Evolutionary conservation across 2,113 vertebrate species (phyloP).

Genomic region (Cnemophilus loriae): DNA sequence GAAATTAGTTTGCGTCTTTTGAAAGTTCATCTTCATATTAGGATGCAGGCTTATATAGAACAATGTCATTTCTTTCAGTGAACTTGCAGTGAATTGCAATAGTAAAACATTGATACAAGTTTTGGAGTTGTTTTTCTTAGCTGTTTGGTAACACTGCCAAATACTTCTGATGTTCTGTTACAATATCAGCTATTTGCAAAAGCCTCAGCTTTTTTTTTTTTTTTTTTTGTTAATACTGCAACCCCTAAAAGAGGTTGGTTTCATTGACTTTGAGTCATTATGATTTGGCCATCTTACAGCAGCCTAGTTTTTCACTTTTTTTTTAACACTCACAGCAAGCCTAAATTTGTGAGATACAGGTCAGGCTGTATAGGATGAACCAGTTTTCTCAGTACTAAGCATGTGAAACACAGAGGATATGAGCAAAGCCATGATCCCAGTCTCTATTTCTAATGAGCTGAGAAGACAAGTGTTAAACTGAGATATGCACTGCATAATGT

Average conservation of each 20-base stretch:
- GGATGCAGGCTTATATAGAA: not conserved
- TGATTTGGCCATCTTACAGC: not conserved
- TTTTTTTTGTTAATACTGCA: not conserved
- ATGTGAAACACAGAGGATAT: not conserved
- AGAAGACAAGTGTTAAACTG: constrained; percentile 5
- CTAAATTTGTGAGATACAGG: not conserved
- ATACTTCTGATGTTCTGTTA: not conserved
- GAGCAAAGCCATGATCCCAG: not conserved
- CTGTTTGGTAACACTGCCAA: not conserved
- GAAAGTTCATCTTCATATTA: not conserved
- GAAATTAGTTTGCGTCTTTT: not conserved
- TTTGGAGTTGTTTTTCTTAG: not conserved
- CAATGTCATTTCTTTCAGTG: not conserved
- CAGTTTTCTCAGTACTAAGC: not conserved
- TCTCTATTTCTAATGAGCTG: not conserved
- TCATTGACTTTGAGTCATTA: not conserved
- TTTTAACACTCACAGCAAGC: not conserved
- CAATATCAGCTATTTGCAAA: not conserved
- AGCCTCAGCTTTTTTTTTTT: not conserved
- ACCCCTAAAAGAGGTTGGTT: not conserved
- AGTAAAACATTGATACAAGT: not conserved
- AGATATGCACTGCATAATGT: constrained; percentile 65
- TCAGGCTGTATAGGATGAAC: not conserved
- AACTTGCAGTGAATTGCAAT: not conserved
- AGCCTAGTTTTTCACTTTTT: not conserved